Evolutionary conservation across 2,888 invertebrate species (phyloP), one percentile per base, ranked within the genome.

Genomic region (Oxycera nigricornis): DNA sequence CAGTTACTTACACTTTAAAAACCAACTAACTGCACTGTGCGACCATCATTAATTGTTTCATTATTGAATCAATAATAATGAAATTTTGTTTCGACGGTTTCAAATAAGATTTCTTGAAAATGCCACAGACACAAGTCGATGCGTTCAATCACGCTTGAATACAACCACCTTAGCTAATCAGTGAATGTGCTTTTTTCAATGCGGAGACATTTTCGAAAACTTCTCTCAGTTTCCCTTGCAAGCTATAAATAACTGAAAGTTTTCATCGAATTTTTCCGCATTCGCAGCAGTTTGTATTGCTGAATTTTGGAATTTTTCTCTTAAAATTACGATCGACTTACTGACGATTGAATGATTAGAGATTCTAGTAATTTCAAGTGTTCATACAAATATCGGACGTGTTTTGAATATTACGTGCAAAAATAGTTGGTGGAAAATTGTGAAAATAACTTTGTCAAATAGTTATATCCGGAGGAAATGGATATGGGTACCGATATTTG

Each of bases 401-500:
- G 24, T 9, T 59, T 30, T 14, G n/a, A 30, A n/a, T n/a, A n/a
- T n/a, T n/a, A n/a, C n/a, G n/a, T n/a, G n/a, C n/a, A n/a, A n/a
- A n/a, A n/a, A n/a, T n/a, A 22, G 20, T 59, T 28, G 4, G 61
- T 30, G 24, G 41, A 62, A 62, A 65, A 30, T 20, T 30, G 59
- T 59, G 59, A 59, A 50, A 1, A 14, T 59, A 55, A 35, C 17
- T 46, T 46, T 2, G 14, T 2, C 6, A 3, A 46, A 46, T 46
- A 46, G 17, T 46, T 46, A 7, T 28, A 28, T 59, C 28, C n/a
- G 65, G 14, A 52, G n/a, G 83, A 76, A 74, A 91, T 91, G 91
- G 91, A 91, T 88, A 87, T 91, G 79, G 88, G 89, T 62, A 90
- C 91, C 73, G 93, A 95, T 88, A 92, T 95, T 81, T 94, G 95